phyloP scores from a whole-genome alignment of 2,888 invertebrate genomes.

The Zygogramma bicolorata region DNA sequence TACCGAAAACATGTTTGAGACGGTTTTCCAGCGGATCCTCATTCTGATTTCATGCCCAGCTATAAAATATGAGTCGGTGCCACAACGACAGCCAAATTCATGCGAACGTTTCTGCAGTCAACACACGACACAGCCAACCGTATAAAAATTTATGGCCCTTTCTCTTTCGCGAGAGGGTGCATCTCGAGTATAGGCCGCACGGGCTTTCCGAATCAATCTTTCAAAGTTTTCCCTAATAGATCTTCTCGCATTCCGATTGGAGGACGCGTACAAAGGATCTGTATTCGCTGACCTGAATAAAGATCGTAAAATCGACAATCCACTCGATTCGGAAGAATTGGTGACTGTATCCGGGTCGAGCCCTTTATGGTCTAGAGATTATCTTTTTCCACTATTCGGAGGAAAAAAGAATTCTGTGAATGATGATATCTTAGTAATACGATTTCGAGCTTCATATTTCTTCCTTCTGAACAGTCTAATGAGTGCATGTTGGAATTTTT shows the following conservation, averaged over 20 bases:
- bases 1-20: not conserved
- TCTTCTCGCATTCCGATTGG: conserved; percentile 40
- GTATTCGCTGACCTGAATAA: conserved; percentile 42
- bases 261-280: conserved; percentile 28
- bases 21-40: not conserved
- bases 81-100: conserved; percentile 48
- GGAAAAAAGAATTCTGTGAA: too few relatives aligned
- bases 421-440: too few relatives aligned
- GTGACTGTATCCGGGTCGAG: not conserved
- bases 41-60: not conserved
- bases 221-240: conserved; percentile 48
- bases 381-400: too few relatives aligned
- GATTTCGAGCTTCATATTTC: too few relatives aligned
- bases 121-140: conserved; percentile 51
- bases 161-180: conserved; percentile 49
- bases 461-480: too few relatives aligned
- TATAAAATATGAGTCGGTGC: conserved; percentile 15
- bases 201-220: conserved; percentile 48
- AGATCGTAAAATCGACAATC: conserved; percentile 36
- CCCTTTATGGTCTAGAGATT: not conserved
- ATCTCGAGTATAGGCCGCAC: conserved; percentile 42
- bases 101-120: conserved; percentile 54
- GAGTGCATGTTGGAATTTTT: too few relatives aligned
- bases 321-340: conserved; percentile 1
- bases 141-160: conserved; percentile 58